Evolutionary conservation across 1,140 invertebrate species (phyloP).

Genomic region (Orius laevigatus): DNA sequence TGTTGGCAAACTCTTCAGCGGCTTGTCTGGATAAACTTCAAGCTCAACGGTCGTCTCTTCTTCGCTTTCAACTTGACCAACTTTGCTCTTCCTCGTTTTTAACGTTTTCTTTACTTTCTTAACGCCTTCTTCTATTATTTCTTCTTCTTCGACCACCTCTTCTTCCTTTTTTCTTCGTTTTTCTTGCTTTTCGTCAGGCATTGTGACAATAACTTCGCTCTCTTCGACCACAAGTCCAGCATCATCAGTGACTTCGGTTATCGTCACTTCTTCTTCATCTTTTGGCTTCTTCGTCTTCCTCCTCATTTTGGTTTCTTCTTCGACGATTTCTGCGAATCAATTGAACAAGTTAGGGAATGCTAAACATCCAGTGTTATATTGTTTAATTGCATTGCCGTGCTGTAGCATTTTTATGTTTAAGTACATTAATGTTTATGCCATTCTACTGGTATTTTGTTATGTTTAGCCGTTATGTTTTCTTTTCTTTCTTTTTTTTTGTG

Average conservation of each 20-base stretch:
- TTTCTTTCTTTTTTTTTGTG: too few species aligned
- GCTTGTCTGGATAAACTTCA: conserved; percentile 15
- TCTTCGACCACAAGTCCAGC: conserved; percentile 15
- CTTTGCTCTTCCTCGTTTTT: conserved; percentile 22
- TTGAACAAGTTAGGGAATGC: conserved; percentile 5
- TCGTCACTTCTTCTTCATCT: conserved; percentile 17
- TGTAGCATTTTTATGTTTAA: conserved; percentile 11
- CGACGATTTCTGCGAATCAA: conserved; percentile 18
- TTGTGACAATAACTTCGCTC: conserved; percentile 25
- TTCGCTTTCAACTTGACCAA: conserved; percentile 24
- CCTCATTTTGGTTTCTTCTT: conserved; percentile 13
- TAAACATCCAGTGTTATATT: conserved; percentile 11
- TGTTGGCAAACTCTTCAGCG: conserved; percentile 21
- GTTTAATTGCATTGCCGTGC: conserved; percentile 5
- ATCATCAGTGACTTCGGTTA: conserved; percentile 21
- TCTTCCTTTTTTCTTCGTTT: conserved; percentile 23
- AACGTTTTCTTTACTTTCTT: conserved; percentile 25
- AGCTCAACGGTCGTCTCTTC: conserved; percentile 25
- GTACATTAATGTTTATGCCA: conserved; percentile 7
- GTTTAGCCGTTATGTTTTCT: too few species aligned
- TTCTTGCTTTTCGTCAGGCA: conserved; percentile 22
- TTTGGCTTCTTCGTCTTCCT: conserved; percentile 9
- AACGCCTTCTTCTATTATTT: conserved; percentile 23
- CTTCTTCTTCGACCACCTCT: conserved; percentile 15
- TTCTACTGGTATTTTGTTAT: neutral